phyloP scores from a whole-genome alignment of 2,113 vertebrate genomes.

The Podocnemis expansa region DNA sequence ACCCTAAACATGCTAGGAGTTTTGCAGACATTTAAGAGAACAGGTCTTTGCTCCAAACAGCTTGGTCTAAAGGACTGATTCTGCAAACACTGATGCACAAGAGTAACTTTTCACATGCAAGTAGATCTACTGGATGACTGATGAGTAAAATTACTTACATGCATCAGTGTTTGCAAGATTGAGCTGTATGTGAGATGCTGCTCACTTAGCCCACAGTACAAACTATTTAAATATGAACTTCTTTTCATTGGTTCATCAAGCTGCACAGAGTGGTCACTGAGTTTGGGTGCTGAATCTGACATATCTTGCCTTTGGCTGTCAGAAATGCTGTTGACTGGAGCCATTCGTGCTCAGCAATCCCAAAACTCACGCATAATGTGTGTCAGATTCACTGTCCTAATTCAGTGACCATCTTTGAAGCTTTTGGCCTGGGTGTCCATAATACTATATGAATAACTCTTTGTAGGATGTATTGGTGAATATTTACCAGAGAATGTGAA shows the following conservation, averaged over 20 bases:
- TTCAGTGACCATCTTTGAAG: background rate
- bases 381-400: background rate
- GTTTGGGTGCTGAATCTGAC: background rate
- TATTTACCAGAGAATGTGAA: background rate
- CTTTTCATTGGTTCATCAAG: background rate
- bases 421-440: accelerated
- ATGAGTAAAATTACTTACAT: accelerated
- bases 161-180: background rate
- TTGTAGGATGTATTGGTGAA: background rate
- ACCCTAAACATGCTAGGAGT: background rate
- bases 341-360: background rate
- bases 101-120: accelerated
- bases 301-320: accelerated
- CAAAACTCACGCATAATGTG: background rate
- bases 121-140: background rate
- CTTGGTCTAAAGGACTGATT: background rate
- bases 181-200: accelerated
- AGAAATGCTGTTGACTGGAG: background rate
- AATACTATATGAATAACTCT: accelerated
- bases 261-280: background rate
- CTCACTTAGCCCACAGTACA: background rate
- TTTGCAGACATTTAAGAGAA: background rate
- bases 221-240: accelerated
- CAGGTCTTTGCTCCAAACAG: accelerated
- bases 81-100: accelerated